These are phyloP conservation scores for Schlechtendalia chinensis DNA, from an alignment of 1,140 invertebrate genomes.

Conservation along the genomic window DNA sequence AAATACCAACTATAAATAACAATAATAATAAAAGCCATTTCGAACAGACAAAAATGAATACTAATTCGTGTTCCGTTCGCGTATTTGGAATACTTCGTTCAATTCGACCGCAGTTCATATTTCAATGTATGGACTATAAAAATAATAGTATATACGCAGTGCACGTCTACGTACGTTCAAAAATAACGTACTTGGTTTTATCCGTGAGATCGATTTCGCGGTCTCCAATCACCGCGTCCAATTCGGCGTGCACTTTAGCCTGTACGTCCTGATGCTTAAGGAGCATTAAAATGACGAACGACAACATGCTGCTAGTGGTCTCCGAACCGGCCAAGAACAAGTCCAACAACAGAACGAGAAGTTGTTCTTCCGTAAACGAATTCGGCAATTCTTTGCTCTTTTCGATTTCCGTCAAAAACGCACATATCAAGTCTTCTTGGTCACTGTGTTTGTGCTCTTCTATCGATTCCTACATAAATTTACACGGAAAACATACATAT, in stretches of 20 bases:
- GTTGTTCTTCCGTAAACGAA: conserved; percentile 62
- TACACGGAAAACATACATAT: neutral
- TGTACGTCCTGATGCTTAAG: conserved; percentile 68
- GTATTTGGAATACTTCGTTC: too few species aligned
- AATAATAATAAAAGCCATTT: too few species aligned
- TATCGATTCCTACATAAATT: conserved; percentile 11
- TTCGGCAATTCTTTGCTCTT: conserved; percentile 62
- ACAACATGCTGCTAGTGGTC: conserved; percentile 67
- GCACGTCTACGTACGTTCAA: conserved; percentile 41
- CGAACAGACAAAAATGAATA: too few species aligned
- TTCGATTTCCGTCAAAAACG: conserved; percentile 59
- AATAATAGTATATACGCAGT: too few species aligned
- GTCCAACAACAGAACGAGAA: conserved; percentile 67
- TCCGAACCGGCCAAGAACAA: conserved; percentile 71
- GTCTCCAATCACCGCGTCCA: conserved; percentile 66
- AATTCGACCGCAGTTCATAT: too few species aligned
- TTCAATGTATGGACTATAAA: too few species aligned
- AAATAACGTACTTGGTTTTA: conserved; percentile 51
- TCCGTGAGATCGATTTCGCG: conserved; percentile 49
- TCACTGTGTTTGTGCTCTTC: conserved; percentile 24
- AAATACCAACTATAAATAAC: too few species aligned
- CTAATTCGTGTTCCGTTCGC: too few species aligned
- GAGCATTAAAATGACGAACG: conserved; percentile 65
- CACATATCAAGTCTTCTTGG: conserved; percentile 42
- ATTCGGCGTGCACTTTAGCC: conserved; percentile 65